Evolutionary conservation across 2,888 invertebrate species (phyloP).

Genomic region (Tinea pellionella): DNA sequence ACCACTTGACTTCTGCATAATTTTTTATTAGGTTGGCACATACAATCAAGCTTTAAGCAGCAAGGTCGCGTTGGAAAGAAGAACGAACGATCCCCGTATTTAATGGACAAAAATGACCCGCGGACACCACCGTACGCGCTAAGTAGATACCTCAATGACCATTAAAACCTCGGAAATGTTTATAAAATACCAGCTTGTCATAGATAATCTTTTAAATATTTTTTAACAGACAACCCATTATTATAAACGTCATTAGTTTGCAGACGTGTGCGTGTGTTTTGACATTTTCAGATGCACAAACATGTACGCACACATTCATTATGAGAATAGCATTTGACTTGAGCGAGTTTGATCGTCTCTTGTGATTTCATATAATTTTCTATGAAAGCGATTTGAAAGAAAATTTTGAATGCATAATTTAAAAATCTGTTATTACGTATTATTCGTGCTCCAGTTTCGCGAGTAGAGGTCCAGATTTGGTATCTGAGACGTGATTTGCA

Average conservation of each 20-base stretch:
- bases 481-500: constrained; percentile 35
- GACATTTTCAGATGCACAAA: neutral
- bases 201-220: too few relatives aligned
- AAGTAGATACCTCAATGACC: too few relatives aligned
- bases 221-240: neutral
- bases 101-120: too few relatives aligned
- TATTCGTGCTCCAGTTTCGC: constrained; percentile 28
- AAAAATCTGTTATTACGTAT: constrained; percentile 37
- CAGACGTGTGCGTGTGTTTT: neutral
- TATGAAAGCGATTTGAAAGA: neutral
- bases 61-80: too few relatives aligned
- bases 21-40: too few relatives aligned
- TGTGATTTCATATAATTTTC: neutral
- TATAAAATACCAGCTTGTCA: too few relatives aligned
- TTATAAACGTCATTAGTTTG: neutral
- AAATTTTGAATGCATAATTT: constrained; percentile 49
- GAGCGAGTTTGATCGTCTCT: neutral
- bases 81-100: too few relatives aligned
- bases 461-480: constrained; percentile 38
- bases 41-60: too few relatives aligned
- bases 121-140: too few relatives aligned
- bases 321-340: neutral
- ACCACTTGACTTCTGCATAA: constrained; percentile 26
- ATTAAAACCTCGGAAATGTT: too few relatives aligned
- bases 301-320: neutral